A percentile compares a stretch with the other conserved stretches of the same genome.
These are phyloP conservation scores for Netelia melanura DNA, from an alignment of 2,888 invertebrate genomes.

Conservation along the genomic window DNA sequence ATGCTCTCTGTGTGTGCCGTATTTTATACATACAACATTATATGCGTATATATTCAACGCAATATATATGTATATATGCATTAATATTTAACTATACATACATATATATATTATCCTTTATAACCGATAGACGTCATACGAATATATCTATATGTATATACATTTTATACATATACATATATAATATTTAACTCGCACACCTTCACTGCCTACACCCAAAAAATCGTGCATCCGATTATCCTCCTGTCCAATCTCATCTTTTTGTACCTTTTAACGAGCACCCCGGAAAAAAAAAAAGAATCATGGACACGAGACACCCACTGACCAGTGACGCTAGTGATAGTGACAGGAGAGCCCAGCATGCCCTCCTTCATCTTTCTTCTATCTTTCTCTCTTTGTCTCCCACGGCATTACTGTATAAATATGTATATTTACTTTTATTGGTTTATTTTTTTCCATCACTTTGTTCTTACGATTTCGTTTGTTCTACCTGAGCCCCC, in stretches of 20 bases:
- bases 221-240: conserved; percentile 38
- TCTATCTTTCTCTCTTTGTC: conserved; percentile 58
- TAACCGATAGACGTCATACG: conserved; percentile 53
- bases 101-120: conserved; percentile 71
- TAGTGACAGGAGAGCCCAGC: conserved; percentile 85
- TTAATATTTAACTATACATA: conserved; percentile 69
- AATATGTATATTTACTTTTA: conserved; percentile 36
- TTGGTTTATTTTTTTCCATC: conserved; percentile 18
- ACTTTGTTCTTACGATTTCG: conserved; percentile 34
- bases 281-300: not conserved
- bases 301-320: conserved; percentile 73
- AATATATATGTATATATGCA: conserved; percentile 29
- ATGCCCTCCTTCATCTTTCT: conserved; percentile 76
- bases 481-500: conserved; percentile 24
- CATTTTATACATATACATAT: conserved; percentile 40
- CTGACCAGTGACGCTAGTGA: conserved; percentile 82
- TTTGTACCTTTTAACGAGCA: conserved; percentile 35
- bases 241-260: conserved; percentile 43
- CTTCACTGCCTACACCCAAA: conserved; percentile 40
- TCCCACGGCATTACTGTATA: conserved; percentile 40
- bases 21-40: conserved; percentile 75
- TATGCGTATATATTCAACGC: conserved; percentile 73
- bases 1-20: conserved; percentile 84
- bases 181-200: conserved; percentile 58
- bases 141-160: conserved; percentile 46